phyloP scores from a whole-genome alignment of 2,888 invertebrate species.

The Tenthredo scrophulariae region DNA sequence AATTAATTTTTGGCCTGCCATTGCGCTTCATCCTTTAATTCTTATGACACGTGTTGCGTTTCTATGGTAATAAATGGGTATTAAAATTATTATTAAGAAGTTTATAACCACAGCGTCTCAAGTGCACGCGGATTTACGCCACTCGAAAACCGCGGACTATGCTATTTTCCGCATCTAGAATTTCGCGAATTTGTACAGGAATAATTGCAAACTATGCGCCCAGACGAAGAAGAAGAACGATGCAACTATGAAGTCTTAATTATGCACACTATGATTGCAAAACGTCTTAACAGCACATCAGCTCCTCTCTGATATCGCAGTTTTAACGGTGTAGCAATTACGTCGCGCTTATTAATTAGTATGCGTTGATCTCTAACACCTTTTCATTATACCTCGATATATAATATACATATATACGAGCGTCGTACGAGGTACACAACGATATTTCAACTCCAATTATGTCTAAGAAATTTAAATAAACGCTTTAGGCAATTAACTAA shows the following conservation, averaged over 20 bases:
- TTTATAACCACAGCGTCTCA: constrained; percentile 52
- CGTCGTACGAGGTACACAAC: background rate
- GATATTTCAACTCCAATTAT: background rate
- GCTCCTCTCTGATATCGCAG: constrained; percentile 13
- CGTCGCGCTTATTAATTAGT: constrained; percentile 34
- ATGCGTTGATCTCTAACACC: background rate
- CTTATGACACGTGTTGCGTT: constrained; percentile 48
- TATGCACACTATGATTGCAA: constrained; percentile 63
- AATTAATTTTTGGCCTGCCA: background rate
- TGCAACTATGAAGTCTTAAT: constrained; percentile 69
- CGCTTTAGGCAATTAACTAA: background rate
- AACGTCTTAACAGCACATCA: constrained; percentile 50
- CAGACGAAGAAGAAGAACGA: constrained; percentile 55
- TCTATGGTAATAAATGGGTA: constrained; percentile 47
- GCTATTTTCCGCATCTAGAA: constrained; percentile 61
- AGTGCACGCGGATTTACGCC: constrained; percentile 53
- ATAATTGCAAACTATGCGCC: constrained; percentile 64
- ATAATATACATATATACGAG: background rate
- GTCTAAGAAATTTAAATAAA: background rate
- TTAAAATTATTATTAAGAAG: constrained; percentile 53
- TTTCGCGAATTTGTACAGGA: constrained; percentile 72
- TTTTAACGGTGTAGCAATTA: constrained; percentile 36
- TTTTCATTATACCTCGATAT: background rate
- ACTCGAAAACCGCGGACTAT: constrained; percentile 55
- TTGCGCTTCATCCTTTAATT: constrained; percentile 30